A percentile compares a stretch with the other conserved stretches of the same genome.
Evolutionary conservation across 2,797 vertebrate species (phyloP).

Genomic region (Urocyon cinereoargenteus): DNA sequence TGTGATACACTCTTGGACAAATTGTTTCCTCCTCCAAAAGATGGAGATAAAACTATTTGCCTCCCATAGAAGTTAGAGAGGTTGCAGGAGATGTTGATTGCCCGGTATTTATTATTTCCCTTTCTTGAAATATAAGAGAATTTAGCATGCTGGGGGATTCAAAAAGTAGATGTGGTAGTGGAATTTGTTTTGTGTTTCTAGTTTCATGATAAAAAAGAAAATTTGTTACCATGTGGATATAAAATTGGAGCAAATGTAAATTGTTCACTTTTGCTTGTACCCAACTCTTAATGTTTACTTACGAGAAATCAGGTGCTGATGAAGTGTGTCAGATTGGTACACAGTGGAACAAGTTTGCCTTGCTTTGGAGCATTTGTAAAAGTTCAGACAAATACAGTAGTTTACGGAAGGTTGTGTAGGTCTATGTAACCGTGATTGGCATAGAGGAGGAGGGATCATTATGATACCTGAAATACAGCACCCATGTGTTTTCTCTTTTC

Average conservation of each 20-base stretch:
- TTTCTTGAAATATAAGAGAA: conserved; percentile 3
- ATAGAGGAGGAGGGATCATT: not conserved
- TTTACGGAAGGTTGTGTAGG: not conserved
- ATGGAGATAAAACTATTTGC: not conserved
- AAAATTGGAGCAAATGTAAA: not conserved
- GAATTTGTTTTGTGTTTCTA: not conserved
- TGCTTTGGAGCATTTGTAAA: not conserved
- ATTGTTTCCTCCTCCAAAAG: conserved; percentile 7
- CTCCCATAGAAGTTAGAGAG: not conserved
- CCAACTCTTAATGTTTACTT: not conserved
- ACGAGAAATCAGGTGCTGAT: not conserved
- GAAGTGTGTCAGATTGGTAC: not conserved
- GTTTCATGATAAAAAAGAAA: conserved; percentile 5
- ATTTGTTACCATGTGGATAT: not conserved
- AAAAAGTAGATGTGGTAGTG: not conserved
- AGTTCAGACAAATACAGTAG: not conserved
- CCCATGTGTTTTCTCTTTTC: not conserved
- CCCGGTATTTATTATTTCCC: not conserved
- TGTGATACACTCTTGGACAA: not conserved
- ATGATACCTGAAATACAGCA: not conserved
- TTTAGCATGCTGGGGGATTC: not conserved
- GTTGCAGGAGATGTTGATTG: not conserved
- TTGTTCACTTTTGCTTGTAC: not conserved
- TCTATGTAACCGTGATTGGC: not conserved
- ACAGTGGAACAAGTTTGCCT: not conserved